Conservation (phyloP, 2,888 invertebrate species). For the Metalampra italica region DNA sequence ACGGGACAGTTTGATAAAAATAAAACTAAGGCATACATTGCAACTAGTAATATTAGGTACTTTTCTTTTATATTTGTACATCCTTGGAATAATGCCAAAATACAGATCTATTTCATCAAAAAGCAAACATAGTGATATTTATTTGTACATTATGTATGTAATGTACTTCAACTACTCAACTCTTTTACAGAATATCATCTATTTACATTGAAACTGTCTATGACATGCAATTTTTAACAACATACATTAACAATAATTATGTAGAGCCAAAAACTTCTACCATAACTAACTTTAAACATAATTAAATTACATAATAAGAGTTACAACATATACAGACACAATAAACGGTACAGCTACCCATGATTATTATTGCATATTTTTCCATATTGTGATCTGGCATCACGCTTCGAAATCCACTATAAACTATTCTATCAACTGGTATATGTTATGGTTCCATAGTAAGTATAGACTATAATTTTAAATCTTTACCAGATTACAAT, state of each 20-base stretch:
- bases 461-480: too few relatives aligned
- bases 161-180: conserved; percentile 15
- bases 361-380: conserved; percentile 37
- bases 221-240: conserved; percentile 59
- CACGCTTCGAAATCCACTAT: conserved; percentile 10
- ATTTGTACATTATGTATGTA: conserved; percentile 15
- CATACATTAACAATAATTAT: conserved; percentile 51
- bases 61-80: conserved; percentile 54
- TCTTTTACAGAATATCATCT: conserved; percentile 27
- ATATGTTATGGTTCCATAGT: too few relatives aligned
- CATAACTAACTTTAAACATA: conserved; percentile 27
- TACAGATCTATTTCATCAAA: conserved; percentile 39
- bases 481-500: too few relatives aligned
- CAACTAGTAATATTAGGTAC: neutral
- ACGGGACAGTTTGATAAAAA: neutral
- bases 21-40: neutral
- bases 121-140: conserved; percentile 28
- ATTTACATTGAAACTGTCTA: conserved; percentile 64
- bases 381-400: conserved; percentile 47
- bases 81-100: conserved; percentile 44
- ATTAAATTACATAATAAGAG: conserved; percentile 43
- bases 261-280: conserved; percentile 46
- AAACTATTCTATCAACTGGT: too few relatives aligned
- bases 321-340: conserved; percentile 68
- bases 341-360: conserved; percentile 29